Evolutionary conservation across 2,797 vertebrate genomes (phyloP), one percentile per base, ranked within the genome.

Genomic region (Austrolebias charrua): DNA sequence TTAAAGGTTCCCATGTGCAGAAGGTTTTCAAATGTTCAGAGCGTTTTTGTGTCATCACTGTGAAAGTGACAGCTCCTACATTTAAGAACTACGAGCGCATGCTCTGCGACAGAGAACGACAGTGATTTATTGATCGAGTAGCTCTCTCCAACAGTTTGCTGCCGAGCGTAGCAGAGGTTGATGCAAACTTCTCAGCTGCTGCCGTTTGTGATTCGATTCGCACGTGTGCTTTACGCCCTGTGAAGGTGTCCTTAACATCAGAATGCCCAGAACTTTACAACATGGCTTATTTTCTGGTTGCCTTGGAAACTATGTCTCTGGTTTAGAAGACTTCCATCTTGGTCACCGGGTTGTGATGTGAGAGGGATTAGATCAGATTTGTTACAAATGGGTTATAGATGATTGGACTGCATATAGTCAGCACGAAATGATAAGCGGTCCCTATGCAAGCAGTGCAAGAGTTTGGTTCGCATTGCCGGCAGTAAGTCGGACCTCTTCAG

Each of bases 231-330:
- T 77, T 74, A 77, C 63, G 64, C 62, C 69, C 74, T 67, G 69
- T 67, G 73, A 82, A 88, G 79, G 81, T 81, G 80, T 84, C 80
- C 75, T 78, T 79, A 75, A 81, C 85, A 79, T 81, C 48, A 69
- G 42, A 80, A 55, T 2, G 46, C 56, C 59, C 10, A 6, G 40
- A 11, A 40, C 66, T 71, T 79, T 62, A 80, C 73, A 72, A 33
- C 75, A 5, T 40, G 65, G 69, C 66, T 77, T 77, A 69, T 67
- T 70, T 77, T 68, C 63, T 40, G 50, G 82, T 86, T 84, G 72
- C 84, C 78, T 58, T 72, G 82, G 85, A 60, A 74, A 88, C 82
- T 19, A 3, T 31, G 71, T 63, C 51, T 10, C 47, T 1, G 63
- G 82, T 75, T 24, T 57, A 66, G 64, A 79, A 72, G 80, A 79